Base-by-base conservation (phyloP, 2,888 invertebrate species). In the Drosophila helvetica region DNA sequence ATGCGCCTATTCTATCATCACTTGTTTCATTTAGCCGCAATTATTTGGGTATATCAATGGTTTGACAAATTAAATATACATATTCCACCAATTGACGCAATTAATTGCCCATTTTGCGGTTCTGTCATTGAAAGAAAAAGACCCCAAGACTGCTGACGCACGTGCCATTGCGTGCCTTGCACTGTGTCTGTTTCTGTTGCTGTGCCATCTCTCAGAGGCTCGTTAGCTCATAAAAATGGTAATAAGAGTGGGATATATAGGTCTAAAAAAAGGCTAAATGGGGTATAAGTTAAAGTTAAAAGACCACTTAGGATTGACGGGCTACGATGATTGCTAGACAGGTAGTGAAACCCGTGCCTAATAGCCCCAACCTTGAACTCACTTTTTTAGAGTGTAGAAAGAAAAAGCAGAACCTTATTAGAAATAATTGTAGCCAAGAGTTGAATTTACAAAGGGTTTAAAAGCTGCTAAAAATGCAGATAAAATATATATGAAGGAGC, bases 151-250 rank as follows among this genome's bases (percentile, higher is more conserved):
- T 33, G 51, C 43, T 80, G 75, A 81, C 77, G 75, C 72, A 71
- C 69, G 84, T 81, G 62, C 58, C 79, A 65, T 51, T 61, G 56
- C 55, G 81, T 79, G 63, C 69, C 58, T 50, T 55, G 64, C 62
- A 25, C 66, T 38, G 53, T 52, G 45, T 67, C 17, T 33, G 46
- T 18, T 48, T 22, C 30, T 27, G 46, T 18, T 48, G 18, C 30
- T 27, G 38, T 7, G 38, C 38, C 38, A 38, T 38, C 38, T 38
- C 7, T 6, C 15, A 2, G n/a, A n/a, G 15, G 38, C 38, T 38
- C 38, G n/a, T n/a, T 38, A 38, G 6, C 38, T 51, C 22, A 66
- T 57, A 51, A 54, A 66, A 58, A 53, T 55, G 56, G 33, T 47
- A 68, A 65, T 56, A 22, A 5, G 50, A 12, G n/a, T n/a, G n/a